Conservation (phyloP, 2,113 vertebrate species). For the Xiphophorus maculatus region DNA sequence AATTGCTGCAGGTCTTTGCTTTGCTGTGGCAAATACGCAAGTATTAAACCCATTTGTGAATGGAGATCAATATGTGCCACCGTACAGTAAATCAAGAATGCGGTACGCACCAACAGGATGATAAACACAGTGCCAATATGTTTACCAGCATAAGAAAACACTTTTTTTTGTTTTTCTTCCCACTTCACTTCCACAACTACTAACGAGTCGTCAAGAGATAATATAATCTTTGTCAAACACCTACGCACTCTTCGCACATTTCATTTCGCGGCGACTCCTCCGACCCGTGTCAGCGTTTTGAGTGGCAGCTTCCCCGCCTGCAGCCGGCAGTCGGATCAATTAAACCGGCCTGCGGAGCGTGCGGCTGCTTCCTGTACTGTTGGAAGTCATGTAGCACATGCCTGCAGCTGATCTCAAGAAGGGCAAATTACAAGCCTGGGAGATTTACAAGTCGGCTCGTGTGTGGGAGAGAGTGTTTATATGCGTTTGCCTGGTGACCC, state of each 20-base stretch:
- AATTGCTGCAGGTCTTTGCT: too few species aligned
- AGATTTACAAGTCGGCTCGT: constrained; percentile 20
- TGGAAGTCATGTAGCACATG: not conserved
- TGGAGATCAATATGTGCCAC: too few species aligned
- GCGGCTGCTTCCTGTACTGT: not conserved
- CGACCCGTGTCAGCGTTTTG: constrained; percentile 34
- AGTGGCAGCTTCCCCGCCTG: constrained; percentile 4
- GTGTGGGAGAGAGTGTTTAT: constrained; percentile 19
- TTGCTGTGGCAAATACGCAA: too few species aligned
- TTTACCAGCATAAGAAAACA: too few species aligned
- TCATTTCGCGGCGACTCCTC: constrained; percentile 6
- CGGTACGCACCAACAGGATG: too few species aligned
- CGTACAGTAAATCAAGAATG: too few species aligned
- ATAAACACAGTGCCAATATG: too few species aligned
- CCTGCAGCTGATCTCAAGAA: not conserved
- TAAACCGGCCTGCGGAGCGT: not conserved
- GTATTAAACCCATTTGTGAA: too few species aligned
- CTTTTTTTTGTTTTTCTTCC: too few species aligned
- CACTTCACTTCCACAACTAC: too few species aligned
- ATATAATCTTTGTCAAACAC: not conserved
- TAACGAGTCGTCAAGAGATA: not conserved
- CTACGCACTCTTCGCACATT: constrained; percentile 11
- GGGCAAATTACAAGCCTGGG: not conserved
- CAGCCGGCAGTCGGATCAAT: constrained; percentile 23
- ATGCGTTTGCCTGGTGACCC: constrained; percentile 28